Percentiles rank a stretch among this genome's conserved stretches.
These are phyloP conservation scores for Oscheius sp. DNA, from an alignment of 2,888 invertebrate genomes.

Conservation along the genomic window DNA sequence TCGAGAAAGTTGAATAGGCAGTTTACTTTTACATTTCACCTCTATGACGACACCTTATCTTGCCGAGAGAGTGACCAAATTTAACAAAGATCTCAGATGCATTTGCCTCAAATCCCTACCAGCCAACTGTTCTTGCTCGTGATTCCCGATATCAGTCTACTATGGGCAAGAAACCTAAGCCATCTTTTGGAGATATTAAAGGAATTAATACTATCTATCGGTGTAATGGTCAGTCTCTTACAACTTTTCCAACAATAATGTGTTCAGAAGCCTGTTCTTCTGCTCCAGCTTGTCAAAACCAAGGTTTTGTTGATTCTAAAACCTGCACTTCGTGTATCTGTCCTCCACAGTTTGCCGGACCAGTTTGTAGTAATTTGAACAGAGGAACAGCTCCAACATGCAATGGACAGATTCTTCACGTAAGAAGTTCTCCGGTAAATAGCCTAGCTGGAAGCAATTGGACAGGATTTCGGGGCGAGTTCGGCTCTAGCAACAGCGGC, in stretches of 20 bases:
- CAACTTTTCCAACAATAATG: neutral
- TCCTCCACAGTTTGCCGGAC: constrained; percentile 17
- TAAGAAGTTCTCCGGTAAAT: neutral
- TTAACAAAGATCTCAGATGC: neutral
- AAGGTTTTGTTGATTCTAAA: constrained; percentile 7
- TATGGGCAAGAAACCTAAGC: constrained; percentile 1
- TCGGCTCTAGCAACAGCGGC: neutral
- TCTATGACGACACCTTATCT: no score
- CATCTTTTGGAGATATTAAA: constrained; percentile 24
- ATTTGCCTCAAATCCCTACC: constrained; percentile 1
- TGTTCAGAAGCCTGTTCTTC: constrained; percentile 10
- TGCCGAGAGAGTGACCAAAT: neutral
- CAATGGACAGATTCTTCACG: neutral
- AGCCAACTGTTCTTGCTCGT: constrained; percentile 10
- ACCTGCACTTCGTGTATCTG: constrained; percentile 3
- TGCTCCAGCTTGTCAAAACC: neutral
- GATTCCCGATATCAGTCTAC: constrained; percentile 6
- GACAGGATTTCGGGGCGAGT: constrained; percentile 7
- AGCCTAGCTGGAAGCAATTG: neutral
- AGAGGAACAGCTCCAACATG: constrained; percentile 29
- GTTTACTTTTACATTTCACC: no score
- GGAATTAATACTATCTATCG: neutral
- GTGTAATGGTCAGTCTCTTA: constrained; percentile 1
- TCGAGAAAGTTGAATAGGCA: no score
- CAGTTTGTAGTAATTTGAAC: constrained; percentile 7